Base-by-base conservation (phyloP, 2,113 vertebrate genomes). In the Chionis minor region DNA sequence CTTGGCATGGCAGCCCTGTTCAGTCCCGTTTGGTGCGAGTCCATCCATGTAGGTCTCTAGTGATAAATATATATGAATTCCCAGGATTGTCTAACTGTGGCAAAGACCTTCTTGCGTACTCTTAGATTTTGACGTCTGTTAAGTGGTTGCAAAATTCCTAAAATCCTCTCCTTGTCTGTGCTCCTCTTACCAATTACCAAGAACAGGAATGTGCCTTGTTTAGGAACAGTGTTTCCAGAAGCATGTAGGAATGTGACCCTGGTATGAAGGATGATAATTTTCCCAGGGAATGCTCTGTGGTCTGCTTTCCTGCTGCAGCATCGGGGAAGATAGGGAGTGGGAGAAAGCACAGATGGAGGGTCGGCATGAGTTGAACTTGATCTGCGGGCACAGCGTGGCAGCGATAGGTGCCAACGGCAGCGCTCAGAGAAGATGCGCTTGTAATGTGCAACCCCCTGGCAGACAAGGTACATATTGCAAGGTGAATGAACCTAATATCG, bases 171-270 rank as follows among this genome's bases (percentile, higher is more conserved):
- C 40, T 73, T 75, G 61, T 86, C 45, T 83, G 38, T 66, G 16
- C 11, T 91, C 8, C 56, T 84, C 51, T 91, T 15, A 22, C 78
- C 65, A 28, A 4, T 90, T 93, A 49, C 72, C 62, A 78, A 88
- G 81, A 93, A 23, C 23, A 80, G 70, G 83, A 96, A 84, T 72
- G 63, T 81, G 80, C 54, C 86, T 97, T 97, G 94, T 93, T 97
- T 92, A 94, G 90, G 80, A 97, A 74, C 81, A 78, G 79, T 63
- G 49, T 71, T 69, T 93, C 93, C 94, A 95, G 81, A 94, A 65
- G 35, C 52, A 56, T 69, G 84, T 62, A 93, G 87, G 96, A 94
- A 95, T 95, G 92, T 93, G 96, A 95, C 96, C 96, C 94, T 88
- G 78, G 78, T 51, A 45, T 95, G 88, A 86, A 91, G 92, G 49